A percentile compares a stretch with the other conserved stretches of the same genome.
Conservation (phyloP, 2,888 invertebrate species). For the Ptilodon capucinus region DNA sequence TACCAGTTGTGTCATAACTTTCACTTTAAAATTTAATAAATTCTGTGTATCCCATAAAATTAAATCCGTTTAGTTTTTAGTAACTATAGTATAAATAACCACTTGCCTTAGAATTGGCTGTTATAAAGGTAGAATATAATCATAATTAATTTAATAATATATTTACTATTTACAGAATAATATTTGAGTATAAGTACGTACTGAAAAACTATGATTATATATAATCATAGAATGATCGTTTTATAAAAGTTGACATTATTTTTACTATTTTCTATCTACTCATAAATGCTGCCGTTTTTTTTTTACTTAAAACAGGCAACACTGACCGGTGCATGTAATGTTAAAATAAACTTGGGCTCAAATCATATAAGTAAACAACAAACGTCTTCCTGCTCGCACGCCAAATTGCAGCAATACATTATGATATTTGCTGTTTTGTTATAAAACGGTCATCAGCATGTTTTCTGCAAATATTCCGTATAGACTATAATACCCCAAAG, state of each 20-base stretch:
- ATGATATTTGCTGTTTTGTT: constrained; percentile 9
- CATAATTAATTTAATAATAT: constrained; percentile 38
- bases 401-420: constrained; percentile 15
- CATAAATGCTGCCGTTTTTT: too few species aligned
- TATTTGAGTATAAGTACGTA: constrained; percentile 18
- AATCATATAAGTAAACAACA: constrained; percentile 33
- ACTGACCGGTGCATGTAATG: neutral
- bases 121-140: constrained; percentile 47
- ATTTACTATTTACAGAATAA: constrained; percentile 36
- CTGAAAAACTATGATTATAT: constrained; percentile 8
- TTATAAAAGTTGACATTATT: neutral
- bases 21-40: too few species aligned
- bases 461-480: too few species aligned
- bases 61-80: too few species aligned
- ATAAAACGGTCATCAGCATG: too few species aligned
- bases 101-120: constrained; percentile 76
- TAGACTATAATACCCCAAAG: too few species aligned
- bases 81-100: constrained; percentile 52
- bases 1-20: too few species aligned
- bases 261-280: neutral
- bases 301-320: too few species aligned
- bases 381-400: constrained; percentile 36
- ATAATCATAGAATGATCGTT: neutral
- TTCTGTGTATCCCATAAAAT: too few species aligned
- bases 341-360: constrained; percentile 27